Percentiles rank a stretch among this genome's conserved stretches.
Conservation (phyloP, 64 coral and sea anemone species). For the Acropora tenuis region DNA sequence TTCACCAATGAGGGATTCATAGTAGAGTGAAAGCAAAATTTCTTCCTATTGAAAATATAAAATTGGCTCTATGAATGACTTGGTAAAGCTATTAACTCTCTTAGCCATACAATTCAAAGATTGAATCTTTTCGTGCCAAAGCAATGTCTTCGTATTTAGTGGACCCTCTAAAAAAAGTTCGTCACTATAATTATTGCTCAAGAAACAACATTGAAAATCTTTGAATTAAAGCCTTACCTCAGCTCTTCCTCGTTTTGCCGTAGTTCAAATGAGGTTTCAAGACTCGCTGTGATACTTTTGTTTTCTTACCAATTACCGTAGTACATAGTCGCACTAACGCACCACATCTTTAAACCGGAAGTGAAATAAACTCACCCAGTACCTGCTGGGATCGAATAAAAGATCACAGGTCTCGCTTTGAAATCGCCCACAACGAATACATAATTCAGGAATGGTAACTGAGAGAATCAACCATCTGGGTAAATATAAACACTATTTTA, state of each 20-base stretch:
- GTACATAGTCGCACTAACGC: background rate
- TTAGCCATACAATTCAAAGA: no score
- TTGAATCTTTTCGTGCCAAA: no score
- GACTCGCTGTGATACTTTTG: background rate
- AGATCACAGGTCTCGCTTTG: slow-evolving; percentile 33
- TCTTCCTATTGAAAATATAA: background rate
- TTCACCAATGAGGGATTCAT: background rate
- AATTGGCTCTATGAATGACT: background rate
- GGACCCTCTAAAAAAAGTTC: no score
- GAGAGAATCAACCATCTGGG: background rate
- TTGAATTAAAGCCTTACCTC: no score
- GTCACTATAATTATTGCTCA: no score
- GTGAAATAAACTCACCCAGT: background rate
- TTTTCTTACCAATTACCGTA: background rate
- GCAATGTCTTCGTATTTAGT: background rate
- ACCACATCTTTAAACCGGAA: slow-evolving; percentile 17
- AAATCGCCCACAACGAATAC: background rate
- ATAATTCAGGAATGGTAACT: background rate
- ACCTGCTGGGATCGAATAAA: slow-evolving; percentile 26
- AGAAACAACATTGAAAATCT: no score
- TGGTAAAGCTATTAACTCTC: background rate
- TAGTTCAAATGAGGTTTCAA: no score
- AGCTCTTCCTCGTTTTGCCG: no score
- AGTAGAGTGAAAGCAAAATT: no score
- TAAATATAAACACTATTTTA: background rate